phyloP scores from a whole-genome alignment of 1,140 invertebrate species.

The Trichonephila clavipes region DNA sequence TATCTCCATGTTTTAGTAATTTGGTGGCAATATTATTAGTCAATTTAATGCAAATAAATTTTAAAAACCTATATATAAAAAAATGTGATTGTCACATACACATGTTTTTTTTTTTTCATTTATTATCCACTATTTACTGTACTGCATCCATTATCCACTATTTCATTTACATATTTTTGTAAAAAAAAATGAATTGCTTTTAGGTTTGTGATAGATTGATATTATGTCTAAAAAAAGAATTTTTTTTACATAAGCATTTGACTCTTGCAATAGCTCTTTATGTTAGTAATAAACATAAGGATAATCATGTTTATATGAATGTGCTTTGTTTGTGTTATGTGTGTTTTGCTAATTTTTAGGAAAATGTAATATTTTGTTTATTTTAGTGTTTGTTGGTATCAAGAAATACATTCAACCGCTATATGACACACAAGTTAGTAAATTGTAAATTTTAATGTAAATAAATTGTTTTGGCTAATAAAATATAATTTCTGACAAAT shows the following conservation, averaged over 20 bases:
- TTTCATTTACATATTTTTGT: not conserved
- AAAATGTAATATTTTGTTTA: conserved; percentile 10
- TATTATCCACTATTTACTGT: not conserved
- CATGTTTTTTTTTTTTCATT: too few relatives aligned
- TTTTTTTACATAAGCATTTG: not conserved
- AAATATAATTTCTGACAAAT: conserved; percentile 66
- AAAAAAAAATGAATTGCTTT: not conserved
- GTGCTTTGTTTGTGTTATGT: not conserved
- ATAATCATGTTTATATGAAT: conserved; percentile 14
- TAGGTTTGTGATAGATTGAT: not conserved
- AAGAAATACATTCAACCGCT: conserved; percentile 1
- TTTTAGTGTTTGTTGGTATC: conserved; percentile 22
- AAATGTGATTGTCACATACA: too few relatives aligned
- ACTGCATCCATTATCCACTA: too few relatives aligned
- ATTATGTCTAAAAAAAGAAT: not conserved
- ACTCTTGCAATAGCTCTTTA: not conserved
- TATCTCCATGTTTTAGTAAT: too few relatives aligned
- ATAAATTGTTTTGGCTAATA: conserved; percentile 70
- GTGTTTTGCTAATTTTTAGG: conserved; percentile 9
- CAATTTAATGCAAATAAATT: too few relatives aligned
- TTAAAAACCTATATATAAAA: too few relatives aligned
- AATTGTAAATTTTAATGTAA: conserved; percentile 66
- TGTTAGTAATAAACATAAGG: not conserved
- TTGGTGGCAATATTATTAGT: too few relatives aligned
- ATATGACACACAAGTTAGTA: conserved; percentile 44